These are phyloP conservation scores for Sebastes oblongus DNA, from an alignment of 2,797 vertebrate species.

Conservation along the genomic window DNA sequence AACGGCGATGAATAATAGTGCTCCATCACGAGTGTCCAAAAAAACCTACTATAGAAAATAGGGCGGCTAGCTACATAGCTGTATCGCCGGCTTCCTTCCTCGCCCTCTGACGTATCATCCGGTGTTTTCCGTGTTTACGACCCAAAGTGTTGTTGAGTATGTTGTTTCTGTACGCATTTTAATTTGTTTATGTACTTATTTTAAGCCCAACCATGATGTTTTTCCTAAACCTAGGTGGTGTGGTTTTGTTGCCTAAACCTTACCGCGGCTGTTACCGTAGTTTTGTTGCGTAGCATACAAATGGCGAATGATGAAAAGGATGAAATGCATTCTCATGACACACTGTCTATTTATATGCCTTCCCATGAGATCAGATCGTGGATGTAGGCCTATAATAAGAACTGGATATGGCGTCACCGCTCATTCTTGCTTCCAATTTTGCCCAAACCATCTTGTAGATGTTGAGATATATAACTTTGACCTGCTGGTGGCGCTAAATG, in stretches of 20 bases:
- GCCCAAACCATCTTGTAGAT: not conserved
- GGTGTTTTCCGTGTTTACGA: too few species aligned
- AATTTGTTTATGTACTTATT: not conserved
- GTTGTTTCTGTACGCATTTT: not conserved
- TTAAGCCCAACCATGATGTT: not conserved
- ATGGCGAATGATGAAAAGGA: accelerated
- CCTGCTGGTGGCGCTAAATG: not conserved
- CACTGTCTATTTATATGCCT: not conserved
- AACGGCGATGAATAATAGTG: too few species aligned
- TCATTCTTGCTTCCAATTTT: not conserved
- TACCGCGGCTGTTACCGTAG: not conserved
- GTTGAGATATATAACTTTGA: not conserved
- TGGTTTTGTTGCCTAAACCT: not conserved
- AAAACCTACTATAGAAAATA: too few species aligned
- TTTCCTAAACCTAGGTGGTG: not conserved
- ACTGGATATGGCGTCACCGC: not conserved
- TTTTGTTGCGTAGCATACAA: not conserved
- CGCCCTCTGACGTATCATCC: too few species aligned
- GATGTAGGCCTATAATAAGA: not conserved
- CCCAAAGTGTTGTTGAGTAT: not conserved
- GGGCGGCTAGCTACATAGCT: too few species aligned
- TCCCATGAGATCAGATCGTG: not conserved
- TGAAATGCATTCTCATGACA: too few species aligned
- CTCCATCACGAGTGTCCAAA: too few species aligned
- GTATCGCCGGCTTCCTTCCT: too few species aligned